A percentile compares a stretch with the other conserved stretches of the same genome.
Conservation (phyloP, 2,888 invertebrate species). For the Xestia xanthographa region DNA sequence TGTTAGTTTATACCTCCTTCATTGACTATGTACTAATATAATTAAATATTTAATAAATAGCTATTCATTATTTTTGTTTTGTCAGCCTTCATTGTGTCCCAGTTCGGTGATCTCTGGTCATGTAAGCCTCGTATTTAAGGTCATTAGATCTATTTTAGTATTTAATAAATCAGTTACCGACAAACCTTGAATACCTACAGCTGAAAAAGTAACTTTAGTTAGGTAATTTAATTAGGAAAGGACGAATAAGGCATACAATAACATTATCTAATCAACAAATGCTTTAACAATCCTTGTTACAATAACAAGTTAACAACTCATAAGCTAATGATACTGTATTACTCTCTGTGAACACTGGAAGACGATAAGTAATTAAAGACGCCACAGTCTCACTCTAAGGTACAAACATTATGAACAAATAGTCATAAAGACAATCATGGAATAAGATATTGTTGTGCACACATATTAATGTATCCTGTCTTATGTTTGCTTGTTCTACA, state of each 20-base stretch:
- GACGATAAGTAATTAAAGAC: slow-evolving; percentile 41
- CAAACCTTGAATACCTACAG: neutral
- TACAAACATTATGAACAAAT: slow-evolving; percentile 43
- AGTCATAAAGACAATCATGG: slow-evolving; percentile 3
- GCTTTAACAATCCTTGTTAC: slow-evolving; percentile 19
- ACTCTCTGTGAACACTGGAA: neutral
- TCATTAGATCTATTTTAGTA: neutral
- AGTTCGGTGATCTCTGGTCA: neutral
- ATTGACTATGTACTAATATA: neutral
- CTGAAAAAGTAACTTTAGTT: neutral
- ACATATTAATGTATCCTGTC: slow-evolving; percentile 8
- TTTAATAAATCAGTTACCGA: neutral
- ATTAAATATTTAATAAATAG: neutral
- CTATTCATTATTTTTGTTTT: neutral
- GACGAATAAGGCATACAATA: neutral
- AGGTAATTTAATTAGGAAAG: slow-evolving; percentile 11
- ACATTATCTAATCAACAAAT: slow-evolving; percentile 26
- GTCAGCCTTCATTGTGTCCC: neutral
- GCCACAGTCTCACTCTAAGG: slow-evolving; percentile 41
- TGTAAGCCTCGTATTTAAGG: neutral
- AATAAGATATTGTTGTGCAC: slow-evolving; percentile 8
- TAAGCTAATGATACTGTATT: slow-evolving; percentile 29
- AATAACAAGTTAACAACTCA: slow-evolving; percentile 39
- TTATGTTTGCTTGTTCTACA: slow-evolving; percentile 23
- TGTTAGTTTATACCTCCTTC: neutral